These are phyloP conservation scores for Saccostrea cuccullata DNA, from an alignment of 1,140 invertebrate species.

Conservation along the genomic window DNA sequence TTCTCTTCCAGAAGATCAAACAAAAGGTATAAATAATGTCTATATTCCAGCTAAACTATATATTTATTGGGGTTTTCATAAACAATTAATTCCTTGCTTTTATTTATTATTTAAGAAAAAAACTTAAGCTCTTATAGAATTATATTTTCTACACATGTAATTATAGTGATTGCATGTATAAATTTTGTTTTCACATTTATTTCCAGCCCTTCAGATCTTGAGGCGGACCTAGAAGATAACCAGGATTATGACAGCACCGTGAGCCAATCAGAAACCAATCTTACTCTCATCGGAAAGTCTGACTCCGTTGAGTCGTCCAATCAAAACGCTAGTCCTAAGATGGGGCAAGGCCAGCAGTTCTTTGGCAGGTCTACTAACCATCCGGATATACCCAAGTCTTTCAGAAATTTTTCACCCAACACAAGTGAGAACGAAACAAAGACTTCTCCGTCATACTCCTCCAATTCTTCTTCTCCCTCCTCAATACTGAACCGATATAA, in stretches of 20 bases:
- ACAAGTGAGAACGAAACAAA: constrained; percentile 50
- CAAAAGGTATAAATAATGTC: constrained; percentile 52
- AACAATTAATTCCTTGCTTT: too few relatives aligned
- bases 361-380: constrained; percentile 19
- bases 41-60: background rate
- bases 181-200: constrained; percentile 29
- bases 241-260: constrained; percentile 80
- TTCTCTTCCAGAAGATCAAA: constrained; percentile 47
- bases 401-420: constrained; percentile 48
- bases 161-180: too few relatives aligned
- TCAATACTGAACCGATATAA: constrained; percentile 46
- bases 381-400: constrained; percentile 47
- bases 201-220: constrained; percentile 82
- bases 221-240: constrained; percentile 84
- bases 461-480: constrained; percentile 35
- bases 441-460: constrained; percentile 27
- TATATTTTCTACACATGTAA: too few relatives aligned
- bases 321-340: constrained; percentile 45
- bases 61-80: too few relatives aligned
- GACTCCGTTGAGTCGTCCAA: constrained; percentile 59
- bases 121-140: too few relatives aligned
- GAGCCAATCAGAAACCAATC: constrained; percentile 77
- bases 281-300: constrained; percentile 73
- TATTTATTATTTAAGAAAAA: too few relatives aligned
- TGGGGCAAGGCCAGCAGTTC: constrained; percentile 25